Evolutionary conservation across 2,888 invertebrate genomes (phyloP), one percentile per base, ranked within the genome.

Genomic region (Thera britannica): DNA sequence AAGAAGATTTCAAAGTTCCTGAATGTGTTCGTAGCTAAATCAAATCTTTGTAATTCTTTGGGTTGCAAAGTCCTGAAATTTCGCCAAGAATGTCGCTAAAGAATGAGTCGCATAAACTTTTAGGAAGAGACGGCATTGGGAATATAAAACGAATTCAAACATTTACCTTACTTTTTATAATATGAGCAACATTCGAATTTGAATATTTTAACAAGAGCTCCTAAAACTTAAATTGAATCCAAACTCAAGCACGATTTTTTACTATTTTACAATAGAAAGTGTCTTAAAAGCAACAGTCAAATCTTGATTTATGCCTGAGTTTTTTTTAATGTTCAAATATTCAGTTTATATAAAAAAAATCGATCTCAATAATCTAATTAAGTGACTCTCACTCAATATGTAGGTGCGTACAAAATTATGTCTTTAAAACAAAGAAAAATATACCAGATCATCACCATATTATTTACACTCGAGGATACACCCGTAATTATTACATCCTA

Each of bases 11-110:
- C n/a, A n/a, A 56, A 56, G 55, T 56, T 56, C n/a, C 35, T 34
- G 35, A 57, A 58, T 35, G 54, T 54, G 46, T 48, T 48, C 46
- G 58, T 36, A 48, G 49, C 48, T 48, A 48, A 59, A 59, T 48
- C 48, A 59, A 59, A 59, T 59, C 58, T 48, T 35, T 59, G 36
- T 48, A 49, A 59, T 59, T 59, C 58, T 59, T 59, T 59, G 36
- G 58, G 49, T 52, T 52, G 34, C 52, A 3, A 52, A 58, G 58
- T 59, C 48, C 49, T 34, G 48, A 59, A 60, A 58, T 58, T 58
- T 48, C 58, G 58, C 11, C 9, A 12, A 58, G 58, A 46, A 58
- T 58, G 58, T 57, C 23, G 41, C 36, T 38, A 41, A 34, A 46
- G 46, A 52, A 52, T 58, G 58, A 23, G 46, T 34, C 34, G 46